A percentile compares a stretch with the other conserved stretches of the same genome.
These are phyloP conservation scores for Anabas testudineus DNA, from an alignment of 2,797 vertebrate species.

Conservation along the genomic window DNA sequence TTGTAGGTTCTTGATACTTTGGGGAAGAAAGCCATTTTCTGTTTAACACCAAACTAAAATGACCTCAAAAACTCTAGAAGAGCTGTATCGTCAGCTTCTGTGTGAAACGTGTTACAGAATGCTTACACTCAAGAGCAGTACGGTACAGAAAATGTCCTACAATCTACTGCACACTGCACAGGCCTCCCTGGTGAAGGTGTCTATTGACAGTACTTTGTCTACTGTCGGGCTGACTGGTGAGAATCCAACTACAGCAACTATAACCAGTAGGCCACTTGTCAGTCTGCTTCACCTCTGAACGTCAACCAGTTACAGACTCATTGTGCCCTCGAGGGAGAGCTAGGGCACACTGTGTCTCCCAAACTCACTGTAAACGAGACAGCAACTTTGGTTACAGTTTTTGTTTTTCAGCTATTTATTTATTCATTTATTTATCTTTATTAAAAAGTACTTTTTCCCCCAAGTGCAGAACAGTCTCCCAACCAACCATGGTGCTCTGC, in stretches of 20 bases:
- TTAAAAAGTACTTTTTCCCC: slow-evolving; percentile 93
- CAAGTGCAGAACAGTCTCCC: slow-evolving; percentile 93
- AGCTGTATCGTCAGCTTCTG: slow-evolving; percentile 85
- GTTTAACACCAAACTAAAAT: slow-evolving; percentile 98
- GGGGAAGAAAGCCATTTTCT: slow-evolving; percentile 97
- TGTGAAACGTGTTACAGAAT: slow-evolving; percentile 94
- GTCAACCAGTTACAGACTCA: slow-evolving; percentile 81
- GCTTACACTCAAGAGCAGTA: slow-evolving; percentile 97
- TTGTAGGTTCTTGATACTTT: slow-evolving; percentile 99
- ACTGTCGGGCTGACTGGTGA: slow-evolving; percentile 90
- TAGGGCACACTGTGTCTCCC: slow-evolving; percentile 90
- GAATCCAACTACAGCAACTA: slow-evolving; percentile 89
- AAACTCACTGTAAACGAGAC: slow-evolving; percentile 99
- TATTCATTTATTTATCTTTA: slow-evolving; percentile 86
- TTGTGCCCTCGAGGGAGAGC: slow-evolving; percentile 85
- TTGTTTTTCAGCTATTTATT: slow-evolving; percentile 89
- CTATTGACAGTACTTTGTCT: slow-evolving; percentile 91
- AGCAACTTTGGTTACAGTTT: slow-evolving; percentile 99
- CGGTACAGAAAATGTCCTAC: slow-evolving; percentile 97
- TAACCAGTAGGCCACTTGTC: slow-evolving; percentile 89
- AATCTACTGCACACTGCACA: slow-evolving; percentile 99
- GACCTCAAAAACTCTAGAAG: slow-evolving; percentile 94
- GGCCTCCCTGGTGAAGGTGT: slow-evolving; percentile 91
- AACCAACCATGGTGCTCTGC: slow-evolving; percentile 87
- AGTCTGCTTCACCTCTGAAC: slow-evolving; percentile 91